Conservation (phyloP, 2,113 vertebrate genomes). For the Strix uralensis region DNA sequence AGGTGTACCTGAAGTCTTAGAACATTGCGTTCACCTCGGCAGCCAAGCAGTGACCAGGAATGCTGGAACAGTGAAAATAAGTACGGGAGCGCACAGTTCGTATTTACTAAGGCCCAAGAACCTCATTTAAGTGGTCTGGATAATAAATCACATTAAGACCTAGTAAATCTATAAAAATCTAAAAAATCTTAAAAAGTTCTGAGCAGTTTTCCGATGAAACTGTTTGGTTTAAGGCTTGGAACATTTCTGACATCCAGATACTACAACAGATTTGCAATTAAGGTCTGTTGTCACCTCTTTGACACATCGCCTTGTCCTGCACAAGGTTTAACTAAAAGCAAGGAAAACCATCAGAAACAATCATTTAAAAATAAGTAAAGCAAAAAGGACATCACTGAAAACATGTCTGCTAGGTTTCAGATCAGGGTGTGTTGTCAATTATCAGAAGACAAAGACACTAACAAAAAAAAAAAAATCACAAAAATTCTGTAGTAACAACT, state of each 20-base stretch:
- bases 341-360: slow-evolving; percentile 12
- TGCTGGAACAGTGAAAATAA: neutral
- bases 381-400: neutral
- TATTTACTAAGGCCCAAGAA: slow-evolving; percentile 35
- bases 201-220: slow-evolving; percentile 28
- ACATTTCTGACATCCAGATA: neutral
- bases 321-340: neutral
- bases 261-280: neutral
- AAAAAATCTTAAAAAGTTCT: slow-evolving; percentile 59
- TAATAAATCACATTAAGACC: slow-evolving; percentile 45
- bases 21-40: neutral
- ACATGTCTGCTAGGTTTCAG: neutral
- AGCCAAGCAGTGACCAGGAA: neutral
- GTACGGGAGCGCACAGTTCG: neutral
- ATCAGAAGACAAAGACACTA: neutral
- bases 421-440: neutral
- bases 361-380: neutral
- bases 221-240: slow-evolving; percentile 62
- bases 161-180: slow-evolving; percentile 38
- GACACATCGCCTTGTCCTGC: neutral
- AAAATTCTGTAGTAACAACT: neutral
- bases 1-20: neutral
- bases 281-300: neutral
- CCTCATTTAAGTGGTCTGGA: neutral
- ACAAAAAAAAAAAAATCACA: neutral